Evolutionary conservation across 1,140 invertebrate species (phyloP).

Genomic region (Sitobion miscanthi): DNA sequence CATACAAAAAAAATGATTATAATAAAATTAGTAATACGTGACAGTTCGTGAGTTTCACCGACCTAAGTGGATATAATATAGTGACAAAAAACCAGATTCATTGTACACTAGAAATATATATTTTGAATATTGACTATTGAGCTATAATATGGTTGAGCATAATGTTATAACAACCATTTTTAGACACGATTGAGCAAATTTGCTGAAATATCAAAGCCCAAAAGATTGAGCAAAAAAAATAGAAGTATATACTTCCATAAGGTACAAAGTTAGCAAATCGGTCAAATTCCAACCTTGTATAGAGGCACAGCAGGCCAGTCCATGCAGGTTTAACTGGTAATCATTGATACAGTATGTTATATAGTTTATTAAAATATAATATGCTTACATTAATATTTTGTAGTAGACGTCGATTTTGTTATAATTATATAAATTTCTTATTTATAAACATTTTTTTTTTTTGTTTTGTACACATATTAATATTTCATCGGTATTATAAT

Average conservation of each 20-base stretch:
- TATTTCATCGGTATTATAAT: too few relatives aligned
- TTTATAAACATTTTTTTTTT: too few relatives aligned
- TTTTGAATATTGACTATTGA: not conserved
- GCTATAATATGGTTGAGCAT: not conserved
- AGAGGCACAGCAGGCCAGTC: too few relatives aligned
- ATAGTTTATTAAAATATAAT: not conserved
- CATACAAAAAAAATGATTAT: not conserved
- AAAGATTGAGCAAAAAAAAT: not conserved
- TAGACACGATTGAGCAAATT: not conserved
- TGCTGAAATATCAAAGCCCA: not conserved
- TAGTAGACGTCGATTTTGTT: not conserved
- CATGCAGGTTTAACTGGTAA: not conserved
- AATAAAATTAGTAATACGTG: constrained; percentile 3
- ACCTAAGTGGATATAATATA: not conserved
- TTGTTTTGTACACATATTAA: too few relatives aligned
- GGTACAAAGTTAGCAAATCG: not conserved
- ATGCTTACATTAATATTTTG: not conserved
- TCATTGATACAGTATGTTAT: not conserved
- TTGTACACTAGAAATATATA: not conserved
- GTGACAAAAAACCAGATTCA: not conserved
- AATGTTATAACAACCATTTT: not conserved
- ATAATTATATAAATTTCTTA: not conserved
- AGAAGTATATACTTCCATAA: not conserved
- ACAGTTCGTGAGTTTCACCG: not conserved
- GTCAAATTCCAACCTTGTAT: not conserved